Percentiles rank a stretch among this genome's conserved stretches.
Conservation (phyloP, 2,797 vertebrate genomes). For the Cossypha niveicapilla region DNA sequence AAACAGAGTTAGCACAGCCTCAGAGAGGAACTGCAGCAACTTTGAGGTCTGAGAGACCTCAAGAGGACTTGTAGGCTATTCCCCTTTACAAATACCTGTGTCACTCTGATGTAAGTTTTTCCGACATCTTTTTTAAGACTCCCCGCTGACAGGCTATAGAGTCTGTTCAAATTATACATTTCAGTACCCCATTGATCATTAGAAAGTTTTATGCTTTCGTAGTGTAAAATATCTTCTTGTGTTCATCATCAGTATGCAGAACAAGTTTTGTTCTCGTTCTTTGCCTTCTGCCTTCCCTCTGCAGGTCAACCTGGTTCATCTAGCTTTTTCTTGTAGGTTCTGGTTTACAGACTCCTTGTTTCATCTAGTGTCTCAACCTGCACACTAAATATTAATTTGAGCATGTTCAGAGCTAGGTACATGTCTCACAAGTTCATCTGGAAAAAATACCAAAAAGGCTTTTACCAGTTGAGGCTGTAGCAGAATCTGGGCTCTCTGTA, state of each 20-base stretch:
- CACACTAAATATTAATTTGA: background rate
- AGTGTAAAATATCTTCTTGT: background rate
- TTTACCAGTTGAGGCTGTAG: accelerated
- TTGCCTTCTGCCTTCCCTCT: background rate
- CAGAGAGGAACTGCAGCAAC: background rate
- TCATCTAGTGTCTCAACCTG: background rate
- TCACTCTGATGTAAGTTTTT: background rate
- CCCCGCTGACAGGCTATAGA: background rate
- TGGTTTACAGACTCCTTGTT: background rate
- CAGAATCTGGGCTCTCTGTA: background rate
- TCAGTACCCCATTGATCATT: background rate
- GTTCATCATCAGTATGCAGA: background rate
- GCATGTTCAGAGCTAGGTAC: background rate
- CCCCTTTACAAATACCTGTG: background rate
- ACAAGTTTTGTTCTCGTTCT: background rate
- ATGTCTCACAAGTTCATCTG: background rate
- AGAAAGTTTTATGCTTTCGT: background rate
- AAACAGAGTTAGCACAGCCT: background rate
- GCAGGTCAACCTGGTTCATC: background rate
- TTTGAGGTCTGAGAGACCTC: background rate
- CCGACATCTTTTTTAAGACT: background rate
- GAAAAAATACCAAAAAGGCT: background rate
- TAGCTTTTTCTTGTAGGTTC: background rate
- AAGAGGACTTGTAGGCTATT: background rate
- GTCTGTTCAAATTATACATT: background rate